Evolutionary conservation across 2,113 vertebrate species (phyloP), one percentile per base, ranked within the genome.

Genomic region (Heteronetta atricapilla): DNA sequence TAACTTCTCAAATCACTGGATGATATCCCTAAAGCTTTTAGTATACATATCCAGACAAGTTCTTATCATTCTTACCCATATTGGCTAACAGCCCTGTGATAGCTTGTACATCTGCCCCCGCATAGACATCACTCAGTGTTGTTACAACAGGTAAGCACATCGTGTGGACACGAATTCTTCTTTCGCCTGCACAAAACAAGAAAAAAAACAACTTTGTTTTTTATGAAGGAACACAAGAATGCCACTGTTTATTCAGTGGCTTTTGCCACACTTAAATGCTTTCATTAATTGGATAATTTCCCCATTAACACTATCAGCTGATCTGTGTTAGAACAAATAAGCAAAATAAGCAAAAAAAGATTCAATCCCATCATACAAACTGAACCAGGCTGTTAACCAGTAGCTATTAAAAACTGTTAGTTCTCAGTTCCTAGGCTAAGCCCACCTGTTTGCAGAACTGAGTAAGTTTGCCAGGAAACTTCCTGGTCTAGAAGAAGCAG

Each of bases 101-200:
- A 91, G 99, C 99, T 96, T 99, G 99, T 66, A 99, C 99, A 56
- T 99, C 99, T 46, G 99, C 99, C 82, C 99, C 99, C 33, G 99
- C 98, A 95, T 99, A 99, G 87, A 99, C 96, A 79, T 99, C 99
- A 0, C 98, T 98, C 95, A 99, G 93, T 8, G 99, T 98, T 60
- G 98, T 98, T 77, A 99, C 99, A 73, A 99, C 99, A 20, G 99
- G 99, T 59, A 99, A 98, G 97, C 99, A 99, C 98, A 99, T 96
- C 1, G 99, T 99, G 97, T 99, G 99, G 78, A 99, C 99, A 53
- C 99, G 98, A 89, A 99, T 99, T 90, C 99, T 98, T 79, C 99
- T 97, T 97, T 99, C 99, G 38, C 99, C 99, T 99, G 96, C 31
- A 55, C 38, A 55, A 36, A 75, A 75, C 92, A 50, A 93, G 46